Evolutionary conservation across 2,888 invertebrate species (phyloP).

Genomic region (Drosophila aldrichi): DNA sequence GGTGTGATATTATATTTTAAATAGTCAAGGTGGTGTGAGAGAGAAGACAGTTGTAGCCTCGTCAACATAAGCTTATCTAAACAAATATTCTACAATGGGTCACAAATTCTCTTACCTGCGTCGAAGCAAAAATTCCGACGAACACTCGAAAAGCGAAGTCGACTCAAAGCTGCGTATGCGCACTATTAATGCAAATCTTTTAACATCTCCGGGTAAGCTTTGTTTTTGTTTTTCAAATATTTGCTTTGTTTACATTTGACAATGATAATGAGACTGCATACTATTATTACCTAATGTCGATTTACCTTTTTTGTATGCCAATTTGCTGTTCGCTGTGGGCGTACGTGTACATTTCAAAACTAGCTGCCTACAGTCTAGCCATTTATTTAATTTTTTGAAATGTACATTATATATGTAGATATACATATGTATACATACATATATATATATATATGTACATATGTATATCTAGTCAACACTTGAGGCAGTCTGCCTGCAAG

Average conservation of each 20-base stretch:
- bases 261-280: conserved; percentile 31
- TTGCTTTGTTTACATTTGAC: background rate
- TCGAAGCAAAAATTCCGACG: conserved; percentile 20
- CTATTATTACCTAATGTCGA: conserved; percentile 50
- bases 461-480: conserved; percentile 3
- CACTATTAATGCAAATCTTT: conserved; percentile 51
- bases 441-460: background rate
- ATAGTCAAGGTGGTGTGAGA: background rate
- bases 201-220: conserved; percentile 45
- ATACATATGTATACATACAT: no score
- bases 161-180: conserved; percentile 42
- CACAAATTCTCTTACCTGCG: conserved; percentile 48
- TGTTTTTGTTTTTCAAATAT: background rate
- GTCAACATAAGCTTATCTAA: conserved; percentile 17
- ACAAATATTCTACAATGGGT: conserved; percentile 49
- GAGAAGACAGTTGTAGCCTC: background rate
- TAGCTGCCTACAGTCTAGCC: conserved; percentile 42
- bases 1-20: background rate
- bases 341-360: conserved; percentile 42
- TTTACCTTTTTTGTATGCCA: conserved; percentile 65
- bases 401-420: background rate
- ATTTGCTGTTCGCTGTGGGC: conserved; percentile 37
- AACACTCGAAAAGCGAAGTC: conserved; percentile 6
- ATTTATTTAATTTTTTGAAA: conserved; percentile 1
- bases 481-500: conserved; percentile 1